Base-by-base conservation (phyloP, 2,797 vertebrate genomes). In the Lepidocolaptes lacrymiger region DNA sequence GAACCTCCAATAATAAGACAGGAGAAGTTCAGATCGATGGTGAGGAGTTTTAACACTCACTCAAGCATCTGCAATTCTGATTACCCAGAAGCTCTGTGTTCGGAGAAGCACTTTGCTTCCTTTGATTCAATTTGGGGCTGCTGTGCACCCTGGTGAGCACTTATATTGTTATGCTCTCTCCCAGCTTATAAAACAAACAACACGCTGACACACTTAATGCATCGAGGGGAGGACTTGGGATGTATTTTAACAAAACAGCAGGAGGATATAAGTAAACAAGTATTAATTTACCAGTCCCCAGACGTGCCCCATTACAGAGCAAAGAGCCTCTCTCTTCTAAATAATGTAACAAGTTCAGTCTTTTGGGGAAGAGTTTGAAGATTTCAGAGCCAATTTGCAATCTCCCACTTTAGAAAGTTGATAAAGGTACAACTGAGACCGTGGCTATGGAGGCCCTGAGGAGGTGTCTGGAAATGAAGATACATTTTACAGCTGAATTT, bases 221-320 rank as follows among this genome's bases (percentile, higher is more conserved):
- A 91, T 91, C 89, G 64, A 95, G 95, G 82, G 69, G 82, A 94
- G 91, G 59, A 55, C 75, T 96, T 95, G 80, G 71, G 85, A 81
- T 88, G 94, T 61, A 48, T 91, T 91, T 95, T 79, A 94, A 83
- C 82, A 79, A 88, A 92, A 82, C 95, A 96, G 96, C 85, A 81
- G 95, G 96, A 91, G 84, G 91, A 91, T 89, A 75, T 95, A 92
- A 96, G 96, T 95, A 97, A 97, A 96, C 95, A 97, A 95, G 93
- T 91, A 94, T 97, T 96, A 96, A 97, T 97, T 97, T 97, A 94
- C 78, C 14, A 12, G 82, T 93, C 91, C 84, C 91, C 74, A 77
- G 89, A 71, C 67, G 59, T 20, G 49, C n/a, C 84, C 83, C 89
- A 95, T 95, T 86, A 87, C 56, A 78, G 64, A 78, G 51, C 80